Evolutionary conservation across 2,113 vertebrate species (phyloP).

Genomic region (Eupsittula cactorum): DNA sequence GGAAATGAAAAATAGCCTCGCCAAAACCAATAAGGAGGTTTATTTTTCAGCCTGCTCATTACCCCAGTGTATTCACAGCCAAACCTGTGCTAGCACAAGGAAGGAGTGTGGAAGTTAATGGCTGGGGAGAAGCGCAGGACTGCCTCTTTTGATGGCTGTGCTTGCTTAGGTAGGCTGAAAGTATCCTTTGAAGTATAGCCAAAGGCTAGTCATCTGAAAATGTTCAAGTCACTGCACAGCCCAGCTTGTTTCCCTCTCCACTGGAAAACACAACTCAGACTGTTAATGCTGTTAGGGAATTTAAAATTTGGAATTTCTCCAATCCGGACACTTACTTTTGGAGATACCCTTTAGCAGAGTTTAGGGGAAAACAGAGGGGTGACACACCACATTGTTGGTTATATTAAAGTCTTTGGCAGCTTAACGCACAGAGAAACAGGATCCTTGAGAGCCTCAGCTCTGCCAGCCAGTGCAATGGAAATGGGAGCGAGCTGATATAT

Average conservation of each 20-base stretch:
- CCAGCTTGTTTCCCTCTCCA: not conserved
- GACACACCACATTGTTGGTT: not conserved
- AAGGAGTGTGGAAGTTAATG: not conserved
- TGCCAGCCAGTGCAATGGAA: not conserved
- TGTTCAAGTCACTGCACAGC: not conserved
- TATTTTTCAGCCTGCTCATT: not conserved
- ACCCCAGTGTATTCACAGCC: not conserved
- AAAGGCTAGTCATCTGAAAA: not conserved
- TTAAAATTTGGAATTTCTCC: not conserved
- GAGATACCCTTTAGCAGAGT: not conserved
- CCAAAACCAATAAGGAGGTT: not conserved
- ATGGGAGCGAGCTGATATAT: not conserved
- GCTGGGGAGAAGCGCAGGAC: not conserved
- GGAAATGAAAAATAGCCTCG: not conserved
- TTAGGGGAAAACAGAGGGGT: not conserved
- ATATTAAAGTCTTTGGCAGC: not conserved
- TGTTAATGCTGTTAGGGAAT: not conserved
- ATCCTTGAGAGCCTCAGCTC: not conserved
- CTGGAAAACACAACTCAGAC: not conserved
- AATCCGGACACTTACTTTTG: not conserved
- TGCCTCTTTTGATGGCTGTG: not conserved
- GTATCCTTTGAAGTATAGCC: not conserved
- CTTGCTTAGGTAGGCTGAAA: not conserved
- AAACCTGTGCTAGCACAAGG: not conserved
- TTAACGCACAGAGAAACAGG: not conserved